phyloP scores from a whole-genome alignment of 1,140 invertebrate species.

The Chionoecetes opilio region DNA sequence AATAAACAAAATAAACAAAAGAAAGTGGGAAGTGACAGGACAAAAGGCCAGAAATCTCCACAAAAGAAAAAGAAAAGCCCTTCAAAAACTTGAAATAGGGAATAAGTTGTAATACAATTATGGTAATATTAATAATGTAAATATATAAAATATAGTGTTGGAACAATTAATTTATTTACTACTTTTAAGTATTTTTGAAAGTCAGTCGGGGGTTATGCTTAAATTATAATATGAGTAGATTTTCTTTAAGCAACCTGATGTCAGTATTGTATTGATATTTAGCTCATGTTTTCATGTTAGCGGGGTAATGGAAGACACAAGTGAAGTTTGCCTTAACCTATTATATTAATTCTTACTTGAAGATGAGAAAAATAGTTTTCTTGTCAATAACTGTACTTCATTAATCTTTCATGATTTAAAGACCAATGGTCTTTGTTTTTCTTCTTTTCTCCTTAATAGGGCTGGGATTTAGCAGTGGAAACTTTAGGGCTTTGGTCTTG shows the following conservation, averaged over 20 bases:
- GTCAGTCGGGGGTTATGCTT: constrained; percentile 16
- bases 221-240: constrained; percentile 22
- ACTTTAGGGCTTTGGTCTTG: neutral
- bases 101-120: neutral
- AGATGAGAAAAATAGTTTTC: neutral
- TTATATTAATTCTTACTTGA: constrained; percentile 8
- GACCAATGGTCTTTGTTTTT: neutral
- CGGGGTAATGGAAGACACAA: neutral
- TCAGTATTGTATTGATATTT: constrained; percentile 31
- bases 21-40: constrained; percentile 43
- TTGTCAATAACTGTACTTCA: neutral
- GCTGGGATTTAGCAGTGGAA: neutral
- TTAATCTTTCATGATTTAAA: neutral
- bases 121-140: constrained; percentile 22
- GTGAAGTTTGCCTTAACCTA: constrained; percentile 16
- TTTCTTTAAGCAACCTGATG: neutral
- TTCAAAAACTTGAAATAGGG: constrained; percentile 43
- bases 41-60: constrained; percentile 64
- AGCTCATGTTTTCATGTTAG: constrained; percentile 3
- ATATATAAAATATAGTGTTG: neutral
- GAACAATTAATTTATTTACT: constrained; percentile 15
- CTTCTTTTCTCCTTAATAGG: neutral
- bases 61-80: constrained; percentile 54
- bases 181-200: neutral
- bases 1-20: constrained; percentile 3